Base-by-base conservation (phyloP, 2,113 vertebrate genomes). In the Silurus glanis region DNA sequence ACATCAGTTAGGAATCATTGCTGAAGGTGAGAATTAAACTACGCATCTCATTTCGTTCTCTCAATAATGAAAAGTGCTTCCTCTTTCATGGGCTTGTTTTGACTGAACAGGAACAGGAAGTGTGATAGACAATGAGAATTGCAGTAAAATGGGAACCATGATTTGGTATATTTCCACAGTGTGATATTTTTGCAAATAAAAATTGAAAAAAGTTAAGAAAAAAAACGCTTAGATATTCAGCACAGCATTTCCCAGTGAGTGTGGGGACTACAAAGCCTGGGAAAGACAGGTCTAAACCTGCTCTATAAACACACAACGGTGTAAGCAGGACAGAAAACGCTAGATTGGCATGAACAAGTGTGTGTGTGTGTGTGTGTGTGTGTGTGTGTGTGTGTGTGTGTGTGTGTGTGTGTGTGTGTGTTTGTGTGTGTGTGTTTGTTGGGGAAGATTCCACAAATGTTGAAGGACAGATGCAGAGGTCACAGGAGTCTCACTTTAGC, bases 231-330 rank as follows among this genome's bases (percentile, higher is more conserved):
- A 81, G 4, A 49, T 58, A 59, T 45, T 37, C 47, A 17, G 25
- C 58, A 45, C 78, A 37, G 78, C 78, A 47, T 37, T 37, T 80
- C 55, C 25, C 28, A 49, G 56, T 9, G 55, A 62, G 58, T n/a
- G 55, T n/a, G 14, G 6, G 62, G 16, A 74, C 25, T 64, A 28
- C 37, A 72, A 78, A 10, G 62, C 21, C 19, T 67, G 16, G 37
- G 51, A 74, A 66, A 82, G 56, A 16, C 83, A 82, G 28, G 87
- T 82, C 56, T 56, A 82, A 88, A 88, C 87, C 82, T 86, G 89
- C 45, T 79, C 75, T 28, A 13, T 53, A 59, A 19, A 45, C 45
- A 74, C 28, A 81, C 28, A 79, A 58, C 59, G 25, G 72, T 75
- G 80, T 76, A 23, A 64, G 23, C 13, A 51, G 10, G 47, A 55